These are phyloP conservation scores for Myotis lucifugus DNA, from an alignment of 2,113 vertebrate species.

Conservation along the genomic window DNA sequence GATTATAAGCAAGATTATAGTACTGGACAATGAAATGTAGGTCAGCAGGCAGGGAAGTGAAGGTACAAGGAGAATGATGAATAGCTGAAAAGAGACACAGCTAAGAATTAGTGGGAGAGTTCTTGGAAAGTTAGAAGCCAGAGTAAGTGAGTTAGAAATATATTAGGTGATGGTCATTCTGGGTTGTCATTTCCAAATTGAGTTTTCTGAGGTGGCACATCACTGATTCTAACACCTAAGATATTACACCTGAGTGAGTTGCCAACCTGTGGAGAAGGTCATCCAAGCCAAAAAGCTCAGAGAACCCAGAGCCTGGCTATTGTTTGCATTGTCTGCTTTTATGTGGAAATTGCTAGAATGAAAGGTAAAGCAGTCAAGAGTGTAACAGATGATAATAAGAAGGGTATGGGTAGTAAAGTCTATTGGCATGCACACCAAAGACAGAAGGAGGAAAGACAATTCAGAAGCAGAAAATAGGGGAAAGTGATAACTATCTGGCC, in stretches of 20 bases:
- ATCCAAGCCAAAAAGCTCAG: not conserved
- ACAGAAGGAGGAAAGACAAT: not conserved
- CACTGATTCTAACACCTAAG: not conserved
- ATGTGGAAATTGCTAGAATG: not conserved
- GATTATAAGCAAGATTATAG: not conserved
- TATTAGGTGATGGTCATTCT: not conserved
- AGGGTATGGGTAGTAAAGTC: not conserved
- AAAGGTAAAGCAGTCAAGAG: not conserved
- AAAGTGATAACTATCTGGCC: not conserved
- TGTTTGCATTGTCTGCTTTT: constrained; percentile 7
- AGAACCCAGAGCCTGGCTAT: not conserved
- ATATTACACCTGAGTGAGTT: not conserved
- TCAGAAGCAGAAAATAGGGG: not conserved
- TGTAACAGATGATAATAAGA: constrained; percentile 19
- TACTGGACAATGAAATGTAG: not conserved
- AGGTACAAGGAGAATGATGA: not conserved
- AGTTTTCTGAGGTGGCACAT: not conserved
- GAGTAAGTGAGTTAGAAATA: not conserved
- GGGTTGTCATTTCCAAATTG: not conserved
- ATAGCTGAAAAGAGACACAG: not conserved
- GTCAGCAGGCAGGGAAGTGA: not conserved
- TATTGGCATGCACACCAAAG: not conserved
- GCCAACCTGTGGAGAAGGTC: not conserved
- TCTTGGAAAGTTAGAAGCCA: not conserved
- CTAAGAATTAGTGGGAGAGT: not conserved